Percentiles rank a stretch among this genome's conserved stretches.
These are phyloP conservation scores for Acleris laterana DNA, from an alignment of 2,888 invertebrate genomes.

Conservation along the genomic window DNA sequence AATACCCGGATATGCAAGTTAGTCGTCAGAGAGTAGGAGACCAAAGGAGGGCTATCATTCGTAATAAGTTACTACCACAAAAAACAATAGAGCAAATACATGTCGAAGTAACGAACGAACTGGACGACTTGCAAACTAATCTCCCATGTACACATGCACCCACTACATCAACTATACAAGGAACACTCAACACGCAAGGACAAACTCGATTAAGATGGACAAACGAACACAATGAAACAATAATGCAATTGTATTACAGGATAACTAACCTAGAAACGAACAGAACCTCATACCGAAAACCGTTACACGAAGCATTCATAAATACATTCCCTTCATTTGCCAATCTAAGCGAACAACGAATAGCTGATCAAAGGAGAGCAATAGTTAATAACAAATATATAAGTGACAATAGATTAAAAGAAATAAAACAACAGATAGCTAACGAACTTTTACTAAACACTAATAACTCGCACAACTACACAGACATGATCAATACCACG, in stretches of 20 bases:
- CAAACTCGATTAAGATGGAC: constrained; percentile 30
- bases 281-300: constrained; percentile 33
- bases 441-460: constrained; percentile 4
- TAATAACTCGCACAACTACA: background rate
- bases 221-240: constrained; percentile 31
- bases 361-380: constrained; percentile 37
- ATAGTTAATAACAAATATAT: constrained; percentile 38
- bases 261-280: constrained; percentile 34
- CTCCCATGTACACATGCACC: background rate
- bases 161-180: background rate
- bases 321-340: constrained; percentile 25
- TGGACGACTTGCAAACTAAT: constrained; percentile 1
- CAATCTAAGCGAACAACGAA: constrained; percentile 38
- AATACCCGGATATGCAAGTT: constrained; percentile 18
- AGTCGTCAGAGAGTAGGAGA: constrained; percentile 38
- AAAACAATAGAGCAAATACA: constrained; percentile 26
- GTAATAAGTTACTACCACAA: constrained; percentile 33
- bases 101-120: constrained; percentile 23
- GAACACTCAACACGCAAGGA: background rate
- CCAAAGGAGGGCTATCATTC: constrained; percentile 26
- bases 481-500: background rate
- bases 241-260: constrained; percentile 30
- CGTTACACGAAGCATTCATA: constrained; percentile 27
- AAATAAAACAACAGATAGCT: constrained; percentile 15
- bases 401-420: constrained; percentile 7